Evolutionary conservation across 2,797 vertebrate genomes (phyloP).

Genomic region (Mus minutoides): DNA sequence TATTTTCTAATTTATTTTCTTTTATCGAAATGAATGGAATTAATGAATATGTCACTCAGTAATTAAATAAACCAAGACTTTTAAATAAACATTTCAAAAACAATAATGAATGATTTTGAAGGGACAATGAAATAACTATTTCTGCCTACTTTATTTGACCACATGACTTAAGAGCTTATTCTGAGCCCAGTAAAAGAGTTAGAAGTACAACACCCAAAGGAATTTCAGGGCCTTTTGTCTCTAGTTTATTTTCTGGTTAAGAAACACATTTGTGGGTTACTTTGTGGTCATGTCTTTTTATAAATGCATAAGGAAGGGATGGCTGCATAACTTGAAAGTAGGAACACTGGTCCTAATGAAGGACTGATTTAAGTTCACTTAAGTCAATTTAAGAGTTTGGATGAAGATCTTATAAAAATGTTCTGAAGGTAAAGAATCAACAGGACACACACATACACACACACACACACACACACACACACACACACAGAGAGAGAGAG

Average conservation of each 20-base stretch:
- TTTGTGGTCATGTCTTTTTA: constrained; percentile 28
- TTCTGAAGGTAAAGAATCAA: not conserved
- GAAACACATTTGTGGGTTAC: constrained; percentile 25
- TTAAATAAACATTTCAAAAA: constrained; percentile 79
- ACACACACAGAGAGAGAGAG: too few relatives aligned
- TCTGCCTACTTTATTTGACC: constrained; percentile 75
- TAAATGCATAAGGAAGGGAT: constrained; percentile 57
- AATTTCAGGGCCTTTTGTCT: constrained; percentile 61
- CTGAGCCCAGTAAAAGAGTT: constrained; percentile 51
- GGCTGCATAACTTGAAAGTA: constrained; percentile 33
- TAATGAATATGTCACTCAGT: constrained; percentile 76
- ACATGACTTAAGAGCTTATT: constrained; percentile 63
- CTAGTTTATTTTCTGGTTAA: constrained; percentile 62
- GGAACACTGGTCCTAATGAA: not conserved
- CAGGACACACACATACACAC: too few relatives aligned
- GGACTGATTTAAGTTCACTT: constrained; percentile 25
- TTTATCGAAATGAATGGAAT: constrained; percentile 72
- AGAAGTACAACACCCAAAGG: constrained; percentile 68
- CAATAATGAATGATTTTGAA: constrained; percentile 78
- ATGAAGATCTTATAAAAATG: not conserved
- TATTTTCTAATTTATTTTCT: not conserved
- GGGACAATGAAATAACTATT: constrained; percentile 75
- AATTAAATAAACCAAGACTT: constrained; percentile 77
- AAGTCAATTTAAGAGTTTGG: not conserved
- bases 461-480: too few relatives aligned